These are phyloP conservation scores for Hephaestus fuliginosus DNA, from an alignment of 2,797 vertebrate genomes.

Conservation along the genomic window DNA sequence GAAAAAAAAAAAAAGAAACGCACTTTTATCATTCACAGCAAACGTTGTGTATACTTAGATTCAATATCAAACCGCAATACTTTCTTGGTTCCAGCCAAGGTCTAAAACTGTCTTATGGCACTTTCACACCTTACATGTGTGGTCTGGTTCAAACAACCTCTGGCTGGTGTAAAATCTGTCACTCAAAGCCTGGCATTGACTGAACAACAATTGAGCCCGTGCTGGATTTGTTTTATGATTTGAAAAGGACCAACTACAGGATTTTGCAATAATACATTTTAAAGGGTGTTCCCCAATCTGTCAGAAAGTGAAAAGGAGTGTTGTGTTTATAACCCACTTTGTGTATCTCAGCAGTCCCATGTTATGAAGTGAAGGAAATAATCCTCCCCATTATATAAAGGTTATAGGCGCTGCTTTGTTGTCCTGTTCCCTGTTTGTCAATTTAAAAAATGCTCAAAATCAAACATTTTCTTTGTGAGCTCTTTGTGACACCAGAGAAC, in stretches of 20 bases:
- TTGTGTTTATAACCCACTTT: not conserved
- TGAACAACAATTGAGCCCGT: too few species aligned
- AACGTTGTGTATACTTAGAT: not conserved
- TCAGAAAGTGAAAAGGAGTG: not conserved
- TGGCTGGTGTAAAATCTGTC: slow-evolving; percentile 4
- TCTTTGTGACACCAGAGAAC: not conserved
- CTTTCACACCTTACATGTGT: not conserved
- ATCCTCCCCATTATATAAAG: not conserved
- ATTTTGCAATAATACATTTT: not conserved
- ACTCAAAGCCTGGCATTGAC: not conserved
- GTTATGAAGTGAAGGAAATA: not conserved
- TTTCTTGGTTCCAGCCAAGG: not conserved
- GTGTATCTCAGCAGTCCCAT: not conserved
- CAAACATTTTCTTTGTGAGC: too few species aligned
- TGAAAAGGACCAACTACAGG: not conserved
- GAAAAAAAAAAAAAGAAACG: not conserved
- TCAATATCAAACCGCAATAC: not conserved
- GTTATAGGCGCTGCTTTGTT: not conserved
- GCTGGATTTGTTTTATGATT: not conserved
- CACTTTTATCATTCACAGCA: not conserved
- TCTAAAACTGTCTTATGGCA: too few species aligned
- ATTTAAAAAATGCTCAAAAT: not conserved
- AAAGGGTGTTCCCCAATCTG: not conserved
- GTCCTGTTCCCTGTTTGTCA: not conserved
- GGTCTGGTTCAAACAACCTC: not conserved